A percentile compares a stretch with the other conserved stretches of the same genome.
phyloP scores from a whole-genome alignment of 2,797 vertebrate genomes.

The Phataginus tetradactyla region DNA sequence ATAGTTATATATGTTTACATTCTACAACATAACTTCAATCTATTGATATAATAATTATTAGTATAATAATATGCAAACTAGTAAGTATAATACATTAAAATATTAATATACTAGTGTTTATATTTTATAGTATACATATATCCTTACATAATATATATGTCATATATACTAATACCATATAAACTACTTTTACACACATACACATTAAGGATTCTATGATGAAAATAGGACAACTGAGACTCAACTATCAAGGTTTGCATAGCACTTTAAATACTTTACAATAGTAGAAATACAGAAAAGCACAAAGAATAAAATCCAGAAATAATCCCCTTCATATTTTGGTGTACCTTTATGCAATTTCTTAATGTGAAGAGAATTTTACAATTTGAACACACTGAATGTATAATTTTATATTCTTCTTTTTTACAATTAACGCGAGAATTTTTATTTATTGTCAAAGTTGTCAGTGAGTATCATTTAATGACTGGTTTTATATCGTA shows the following conservation, averaged over 20 bases:
- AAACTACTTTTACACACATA: background rate
- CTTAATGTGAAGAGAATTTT: background rate
- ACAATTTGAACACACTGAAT: background rate
- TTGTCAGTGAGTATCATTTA: background rate
- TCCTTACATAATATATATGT: background rate
- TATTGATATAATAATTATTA: background rate
- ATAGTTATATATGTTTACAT: background rate
- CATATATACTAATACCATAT: background rate
- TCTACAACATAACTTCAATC: background rate
- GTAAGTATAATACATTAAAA: background rate
- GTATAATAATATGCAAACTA: background rate
- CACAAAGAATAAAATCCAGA: slow-evolving; percentile 15
- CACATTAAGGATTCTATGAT: background rate
- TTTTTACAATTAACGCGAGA: background rate
- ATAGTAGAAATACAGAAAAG: background rate
- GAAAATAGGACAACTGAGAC: background rate
- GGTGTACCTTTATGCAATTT: background rate
- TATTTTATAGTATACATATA: background rate
- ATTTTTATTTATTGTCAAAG: background rate
- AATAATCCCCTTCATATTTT: background rate
- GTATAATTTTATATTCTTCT: background rate
- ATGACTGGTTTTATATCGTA: background rate
- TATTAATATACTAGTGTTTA: background rate
- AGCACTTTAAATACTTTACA: background rate
- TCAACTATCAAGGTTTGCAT: background rate